phyloP scores from a whole-genome alignment of 1,140 invertebrate genomes.

The Thaumatotibia leucotreta region DNA sequence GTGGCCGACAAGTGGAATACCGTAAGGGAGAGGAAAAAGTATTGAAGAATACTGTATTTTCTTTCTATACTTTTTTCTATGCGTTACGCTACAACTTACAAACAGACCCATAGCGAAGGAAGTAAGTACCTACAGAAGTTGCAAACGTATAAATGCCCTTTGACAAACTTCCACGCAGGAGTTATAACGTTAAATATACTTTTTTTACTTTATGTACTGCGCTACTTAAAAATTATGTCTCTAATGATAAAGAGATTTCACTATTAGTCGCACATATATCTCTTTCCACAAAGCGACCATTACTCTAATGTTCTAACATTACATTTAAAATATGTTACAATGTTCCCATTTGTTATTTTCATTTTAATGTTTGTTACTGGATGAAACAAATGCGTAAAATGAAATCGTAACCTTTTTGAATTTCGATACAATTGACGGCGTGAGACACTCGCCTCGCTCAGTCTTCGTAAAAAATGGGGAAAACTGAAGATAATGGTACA shows the following conservation, averaged over 20 bases:
- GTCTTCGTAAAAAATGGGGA: constrained; percentile 37
- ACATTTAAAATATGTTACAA: constrained; percentile 73
- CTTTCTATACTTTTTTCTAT: neutral
- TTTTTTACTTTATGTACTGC: constrained; percentile 40
- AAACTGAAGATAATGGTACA: constrained; percentile 15
- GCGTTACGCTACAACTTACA: neutral
- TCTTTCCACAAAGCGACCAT: constrained; percentile 52
- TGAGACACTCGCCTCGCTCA: constrained; percentile 32
- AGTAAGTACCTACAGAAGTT: constrained; percentile 45
- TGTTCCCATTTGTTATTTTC: constrained; percentile 72
- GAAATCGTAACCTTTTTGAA: constrained; percentile 21
- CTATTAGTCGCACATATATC: constrained; percentile 59
- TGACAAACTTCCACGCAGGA: constrained; percentile 44
- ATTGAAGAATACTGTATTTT: constrained; percentile 25
- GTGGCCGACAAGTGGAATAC: constrained; percentile 2
- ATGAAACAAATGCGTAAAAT: constrained; percentile 27
- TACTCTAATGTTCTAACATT: constrained; percentile 68
- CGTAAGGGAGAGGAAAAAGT: constrained; percentile 32
- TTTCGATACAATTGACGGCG: neutral
- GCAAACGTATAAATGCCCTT: constrained; percentile 68
- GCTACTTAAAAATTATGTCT: constrained; percentile 57
- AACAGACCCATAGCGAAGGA: constrained; percentile 27
- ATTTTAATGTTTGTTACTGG: constrained; percentile 47
- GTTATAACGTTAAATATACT: constrained; percentile 61
- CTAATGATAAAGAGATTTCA: constrained; percentile 64